phyloP scores from a whole-genome alignment of 2,888 invertebrate genomes.

The Busseola fusca region DNA sequence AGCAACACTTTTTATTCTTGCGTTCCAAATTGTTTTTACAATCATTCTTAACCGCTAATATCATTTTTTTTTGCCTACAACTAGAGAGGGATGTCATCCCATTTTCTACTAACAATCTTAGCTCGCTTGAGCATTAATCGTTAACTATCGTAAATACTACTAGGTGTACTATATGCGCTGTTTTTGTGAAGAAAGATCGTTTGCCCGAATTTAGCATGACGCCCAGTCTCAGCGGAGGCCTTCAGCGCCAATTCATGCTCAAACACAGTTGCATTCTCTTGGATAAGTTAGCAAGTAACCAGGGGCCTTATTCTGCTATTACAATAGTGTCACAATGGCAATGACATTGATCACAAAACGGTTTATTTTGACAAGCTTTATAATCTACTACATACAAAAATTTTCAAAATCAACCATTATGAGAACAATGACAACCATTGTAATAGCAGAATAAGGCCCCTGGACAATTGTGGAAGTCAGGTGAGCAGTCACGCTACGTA shows the following conservation, averaged over 20 bases:
- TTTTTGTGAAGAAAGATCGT: constrained; percentile 19
- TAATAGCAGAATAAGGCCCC: too few species aligned
- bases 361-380: too few species aligned
- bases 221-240: background rate
- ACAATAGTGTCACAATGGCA: too few species aligned
- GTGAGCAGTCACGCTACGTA: background rate
- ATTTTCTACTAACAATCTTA: constrained; percentile 66
- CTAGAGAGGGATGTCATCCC: constrained; percentile 79
- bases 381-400: too few species aligned
- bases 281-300: background rate
- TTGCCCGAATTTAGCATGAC: background rate
- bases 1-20: constrained; percentile 83
- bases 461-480: background rate
- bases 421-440: too few species aligned
- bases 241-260: background rate
- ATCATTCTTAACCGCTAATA: constrained; percentile 73
- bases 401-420: too few species aligned
- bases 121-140: constrained; percentile 61
- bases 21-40: constrained; percentile 80
- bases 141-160: constrained; percentile 57
- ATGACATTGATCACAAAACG: too few species aligned
- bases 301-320: too few species aligned
- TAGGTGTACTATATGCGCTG: constrained; percentile 39
- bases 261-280: background rate
- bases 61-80: constrained; percentile 75